Evolutionary conservation across 2,113 vertebrate species (phyloP).

Genomic region (Lethenteron camtschaticum): DNA sequence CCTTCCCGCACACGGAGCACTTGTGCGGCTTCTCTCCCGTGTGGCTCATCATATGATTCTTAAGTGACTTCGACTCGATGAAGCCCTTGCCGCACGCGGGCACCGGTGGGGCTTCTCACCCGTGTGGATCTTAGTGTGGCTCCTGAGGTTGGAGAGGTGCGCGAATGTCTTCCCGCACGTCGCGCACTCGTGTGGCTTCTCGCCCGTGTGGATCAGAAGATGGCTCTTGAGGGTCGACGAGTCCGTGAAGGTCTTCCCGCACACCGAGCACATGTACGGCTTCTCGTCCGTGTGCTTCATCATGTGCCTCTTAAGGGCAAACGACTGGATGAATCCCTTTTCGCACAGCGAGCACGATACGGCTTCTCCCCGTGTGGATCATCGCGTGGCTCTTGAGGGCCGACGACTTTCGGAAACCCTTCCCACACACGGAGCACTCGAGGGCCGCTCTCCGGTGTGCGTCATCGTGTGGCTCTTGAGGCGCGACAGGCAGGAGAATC

Average conservation of each 20-base stretch:
- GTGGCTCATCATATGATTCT: slow-evolving; percentile 1
- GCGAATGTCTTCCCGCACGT: slow-evolving; percentile 19
- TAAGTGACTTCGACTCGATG: background rate
- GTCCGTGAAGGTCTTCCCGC: slow-evolving; percentile 3
- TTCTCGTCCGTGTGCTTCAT: background rate
- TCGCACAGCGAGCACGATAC: background rate
- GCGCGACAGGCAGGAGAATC: background rate
- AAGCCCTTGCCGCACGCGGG: slow-evolving; percentile 1
- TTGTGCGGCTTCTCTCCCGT: slow-evolving; percentile 3
- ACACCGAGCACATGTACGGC: slow-evolving; percentile 2
- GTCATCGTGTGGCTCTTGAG: background rate
- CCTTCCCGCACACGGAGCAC: slow-evolving; percentile 1
- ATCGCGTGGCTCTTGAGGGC: background rate
- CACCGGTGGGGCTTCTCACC: background rate
- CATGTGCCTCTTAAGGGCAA: background rate
- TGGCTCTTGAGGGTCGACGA: background rate
- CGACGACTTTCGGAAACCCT: background rate
- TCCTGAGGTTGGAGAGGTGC: slow-evolving; percentile 16
- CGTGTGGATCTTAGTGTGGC: slow-evolving; percentile 14
- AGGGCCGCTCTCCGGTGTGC: background rate
- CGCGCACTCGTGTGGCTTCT: background rate
- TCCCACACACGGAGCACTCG: background rate
- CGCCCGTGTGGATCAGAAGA: background rate
- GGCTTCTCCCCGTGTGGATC: slow-evolving; percentile 4
- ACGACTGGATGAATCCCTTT: background rate